These are phyloP conservation scores for Tolmerus cingulatus DNA, from an alignment of 2,888 invertebrate genomes.

Conservation along the genomic window DNA sequence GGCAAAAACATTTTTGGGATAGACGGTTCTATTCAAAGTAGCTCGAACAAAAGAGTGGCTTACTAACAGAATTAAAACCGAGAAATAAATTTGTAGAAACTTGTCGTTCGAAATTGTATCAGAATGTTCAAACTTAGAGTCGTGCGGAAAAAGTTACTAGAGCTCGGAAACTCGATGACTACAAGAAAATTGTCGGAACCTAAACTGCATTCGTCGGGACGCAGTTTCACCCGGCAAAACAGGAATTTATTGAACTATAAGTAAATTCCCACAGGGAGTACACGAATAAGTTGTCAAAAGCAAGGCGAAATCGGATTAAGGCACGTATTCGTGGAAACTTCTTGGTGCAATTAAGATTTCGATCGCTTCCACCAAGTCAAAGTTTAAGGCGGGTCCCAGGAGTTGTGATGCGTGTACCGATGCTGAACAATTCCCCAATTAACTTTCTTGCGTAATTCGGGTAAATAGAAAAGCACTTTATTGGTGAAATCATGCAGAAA, in stretches of 20 bases:
- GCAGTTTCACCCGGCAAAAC: not conserved
- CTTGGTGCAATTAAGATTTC: slow-evolving; percentile 31
- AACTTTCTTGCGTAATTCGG: slow-evolving; percentile 18
- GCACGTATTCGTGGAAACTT: slow-evolving; percentile 28
- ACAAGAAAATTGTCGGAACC: not conserved
- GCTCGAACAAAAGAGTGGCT: not conserved
- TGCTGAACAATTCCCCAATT: slow-evolving; percentile 18
- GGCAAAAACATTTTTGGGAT: not conserved
- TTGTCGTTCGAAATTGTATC: not conserved
- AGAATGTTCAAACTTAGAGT: not conserved
- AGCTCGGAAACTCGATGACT: not conserved
- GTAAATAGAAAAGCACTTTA: slow-evolving; percentile 32
- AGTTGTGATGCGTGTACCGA: not conserved
- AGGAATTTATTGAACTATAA: slow-evolving; percentile 18
- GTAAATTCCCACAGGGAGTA: not conserved
- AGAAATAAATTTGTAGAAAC: not conserved
- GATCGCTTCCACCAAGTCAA: slow-evolving; percentile 17
- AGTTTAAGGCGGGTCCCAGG: not conserved
- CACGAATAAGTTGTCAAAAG: slow-evolving; percentile 15
- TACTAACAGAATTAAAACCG: not conserved
- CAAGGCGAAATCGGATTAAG: not conserved
- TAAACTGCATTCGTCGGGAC: not conserved
- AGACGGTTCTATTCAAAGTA: not conserved
- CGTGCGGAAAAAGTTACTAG: not conserved
- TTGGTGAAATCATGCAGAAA: slow-evolving; percentile 33